A percentile compares a stretch with the other conserved stretches of the same genome.
Conservation (phyloP, 2,888 invertebrate species). For the Embidobia sp. region DNA sequence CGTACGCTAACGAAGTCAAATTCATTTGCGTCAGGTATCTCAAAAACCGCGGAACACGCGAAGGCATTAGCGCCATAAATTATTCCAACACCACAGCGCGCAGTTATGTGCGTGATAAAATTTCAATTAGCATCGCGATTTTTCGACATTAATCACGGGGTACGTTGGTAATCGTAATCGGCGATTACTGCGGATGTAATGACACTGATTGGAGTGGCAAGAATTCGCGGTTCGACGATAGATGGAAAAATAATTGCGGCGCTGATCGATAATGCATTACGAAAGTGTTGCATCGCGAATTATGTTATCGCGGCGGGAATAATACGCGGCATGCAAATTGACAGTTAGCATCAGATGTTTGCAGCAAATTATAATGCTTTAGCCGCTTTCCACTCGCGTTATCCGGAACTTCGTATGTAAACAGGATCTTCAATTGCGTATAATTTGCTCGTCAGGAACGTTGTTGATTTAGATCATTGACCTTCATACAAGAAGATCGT, state of each 20-base stretch:
- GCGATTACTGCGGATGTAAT: slow-evolving; percentile 15
- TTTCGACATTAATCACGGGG: slow-evolving; percentile 33
- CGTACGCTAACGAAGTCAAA: not conserved
- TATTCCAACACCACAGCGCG: not conserved
- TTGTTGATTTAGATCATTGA: slow-evolving; percentile 61
- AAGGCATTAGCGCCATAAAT: slow-evolving; percentile 7
- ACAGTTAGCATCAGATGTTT: slow-evolving; percentile 38
- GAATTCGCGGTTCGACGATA: slow-evolving; percentile 3
- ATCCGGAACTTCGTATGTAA: slow-evolving; percentile 71
- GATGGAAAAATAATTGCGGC: slow-evolving; percentile 39
- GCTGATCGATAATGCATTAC: slow-evolving; percentile 34
- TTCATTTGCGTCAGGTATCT: slow-evolving; percentile 2
- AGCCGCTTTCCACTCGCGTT: slow-evolving; percentile 72
- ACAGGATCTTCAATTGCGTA: slow-evolving; percentile 68
- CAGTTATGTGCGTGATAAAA: slow-evolving; percentile 23
- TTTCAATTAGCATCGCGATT: slow-evolving; percentile 36
- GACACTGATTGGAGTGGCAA: slow-evolving; percentile 13
- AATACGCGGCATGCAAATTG: slow-evolving; percentile 43
- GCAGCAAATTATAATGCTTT: slow-evolving; percentile 48
- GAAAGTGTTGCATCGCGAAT: slow-evolving; percentile 45
- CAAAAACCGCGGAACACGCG: not conserved
- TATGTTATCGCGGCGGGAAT: slow-evolving; percentile 36
- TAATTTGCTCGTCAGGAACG: slow-evolving; percentile 60
- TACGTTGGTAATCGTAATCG: slow-evolving; percentile 4
- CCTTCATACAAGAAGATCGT: slow-evolving; percentile 60